Conservation (phyloP, 2,888 invertebrate species). For the Anoncus sp. region DNA sequence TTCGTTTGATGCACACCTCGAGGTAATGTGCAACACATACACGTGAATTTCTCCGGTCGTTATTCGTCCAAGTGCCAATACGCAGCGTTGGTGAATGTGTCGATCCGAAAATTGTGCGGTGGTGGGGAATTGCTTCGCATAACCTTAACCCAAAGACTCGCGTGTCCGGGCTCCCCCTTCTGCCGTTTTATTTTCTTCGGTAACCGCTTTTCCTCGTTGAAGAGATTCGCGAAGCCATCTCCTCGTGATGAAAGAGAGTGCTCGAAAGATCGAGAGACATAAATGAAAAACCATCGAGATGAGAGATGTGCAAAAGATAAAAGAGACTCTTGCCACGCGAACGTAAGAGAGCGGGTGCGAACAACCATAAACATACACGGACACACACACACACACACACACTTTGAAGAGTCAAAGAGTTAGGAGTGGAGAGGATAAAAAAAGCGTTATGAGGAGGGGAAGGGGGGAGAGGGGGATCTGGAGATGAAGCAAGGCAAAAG, state of each 20-base stretch:
- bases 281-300: not conserved
- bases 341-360: constrained; percentile 31
- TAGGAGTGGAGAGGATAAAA: constrained; percentile 15
- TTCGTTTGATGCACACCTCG: not conserved
- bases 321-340: constrained; percentile 13
- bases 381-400: no score
- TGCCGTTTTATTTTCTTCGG: not conserved
- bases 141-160: constrained; percentile 37
- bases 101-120: not conserved
- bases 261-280: constrained; percentile 6
- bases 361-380: not conserved
- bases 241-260: constrained; percentile 11
- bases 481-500: constrained; percentile 74
- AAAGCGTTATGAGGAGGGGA: constrained; percentile 46
- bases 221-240: constrained; percentile 4
- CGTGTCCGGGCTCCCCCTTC: not conserved
- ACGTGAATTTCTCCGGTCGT: not conserved
- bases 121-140: not conserved
- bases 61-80: not conserved
- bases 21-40: not conserved
- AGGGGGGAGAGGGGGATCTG: constrained; percentile 69
- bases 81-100: not conserved
- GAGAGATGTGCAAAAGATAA: not conserved
- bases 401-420: constrained; percentile 8
- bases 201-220: constrained; percentile 22